A percentile compares a stretch with the other conserved stretches of the same genome.
phyloP scores from a whole-genome alignment of 2,113 vertebrate genomes.

The Corythaeola cristata region DNA sequence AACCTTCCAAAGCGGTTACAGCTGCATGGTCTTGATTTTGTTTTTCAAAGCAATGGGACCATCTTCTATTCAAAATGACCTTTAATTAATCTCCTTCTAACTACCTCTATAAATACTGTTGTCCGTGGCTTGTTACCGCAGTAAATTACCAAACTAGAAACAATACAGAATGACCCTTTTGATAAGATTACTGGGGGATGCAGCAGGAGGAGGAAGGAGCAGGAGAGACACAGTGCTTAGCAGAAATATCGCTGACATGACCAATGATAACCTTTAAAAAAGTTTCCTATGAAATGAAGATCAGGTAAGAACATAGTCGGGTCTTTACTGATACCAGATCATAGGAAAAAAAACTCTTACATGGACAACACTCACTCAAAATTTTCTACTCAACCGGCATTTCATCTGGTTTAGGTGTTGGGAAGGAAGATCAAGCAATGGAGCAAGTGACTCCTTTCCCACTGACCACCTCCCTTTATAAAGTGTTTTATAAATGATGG shows the following conservation, averaged over 20 bases:
- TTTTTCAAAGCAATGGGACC: not conserved
- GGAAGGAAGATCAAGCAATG: not conserved
- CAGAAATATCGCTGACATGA: not conserved
- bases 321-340: not conserved
- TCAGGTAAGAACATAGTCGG: not conserved
- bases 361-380: not conserved
- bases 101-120: not conserved
- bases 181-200: not conserved
- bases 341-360: not conserved
- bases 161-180: not conserved
- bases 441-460: not conserved
- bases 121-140: not conserved
- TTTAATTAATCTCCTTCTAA: not conserved
- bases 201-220: not conserved
- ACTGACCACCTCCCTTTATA: not conserved
- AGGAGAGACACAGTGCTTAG: not conserved
- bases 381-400: not conserved
- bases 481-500: not conserved
- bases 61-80: not conserved
- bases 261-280: not conserved
- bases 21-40: not conserved
- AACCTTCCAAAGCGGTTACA: not conserved
- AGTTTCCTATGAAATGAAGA: not conserved
- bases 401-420: not conserved
- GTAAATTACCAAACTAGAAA: not conserved